Evolutionary conservation across 2,888 invertebrate species (phyloP).

Genomic region (Mythimna impura): DNA sequence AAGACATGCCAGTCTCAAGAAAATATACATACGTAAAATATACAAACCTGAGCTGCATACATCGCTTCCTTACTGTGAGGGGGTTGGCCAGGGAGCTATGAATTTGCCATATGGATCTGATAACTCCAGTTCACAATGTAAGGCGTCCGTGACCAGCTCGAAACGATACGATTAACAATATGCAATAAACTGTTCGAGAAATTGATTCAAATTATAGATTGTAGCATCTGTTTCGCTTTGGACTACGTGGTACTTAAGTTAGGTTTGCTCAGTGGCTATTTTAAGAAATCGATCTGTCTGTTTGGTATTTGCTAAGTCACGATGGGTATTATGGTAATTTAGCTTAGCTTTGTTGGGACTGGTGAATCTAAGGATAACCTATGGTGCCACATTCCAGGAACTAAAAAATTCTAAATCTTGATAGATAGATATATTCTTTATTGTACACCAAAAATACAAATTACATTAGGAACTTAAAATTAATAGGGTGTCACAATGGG

Average conservation of each 20-base stretch:
- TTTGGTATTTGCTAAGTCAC: constrained; percentile 13
- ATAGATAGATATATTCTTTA: no score
- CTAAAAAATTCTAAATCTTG: no score
- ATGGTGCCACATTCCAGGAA: no score
- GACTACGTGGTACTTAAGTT: constrained; percentile 6
- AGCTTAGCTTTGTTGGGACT: not conserved
- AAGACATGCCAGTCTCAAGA: no score
- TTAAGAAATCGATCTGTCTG: not conserved
- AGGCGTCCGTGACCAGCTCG: constrained; percentile 46
- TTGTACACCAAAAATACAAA: no score
- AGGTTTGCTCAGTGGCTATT: not conserved
- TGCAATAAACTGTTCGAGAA: constrained; percentile 62
- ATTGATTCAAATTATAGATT: constrained; percentile 67
- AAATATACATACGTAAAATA: not conserved
- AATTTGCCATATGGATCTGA: constrained; percentile 59
- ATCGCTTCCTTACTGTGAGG: constrained; percentile 51
- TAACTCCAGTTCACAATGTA: constrained; percentile 50
- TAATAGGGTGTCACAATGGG: no score
- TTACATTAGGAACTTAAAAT: no score
- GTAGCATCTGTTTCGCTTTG: constrained; percentile 49
- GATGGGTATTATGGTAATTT: not conserved
- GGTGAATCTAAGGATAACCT: not conserved
- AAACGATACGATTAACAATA: constrained; percentile 62
- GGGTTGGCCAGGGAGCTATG: constrained; percentile 53
- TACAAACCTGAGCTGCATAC: not conserved